phyloP scores from a whole-genome alignment of 2,113 vertebrate genomes.

The Sterrhoptilus dennistouni region DNA sequence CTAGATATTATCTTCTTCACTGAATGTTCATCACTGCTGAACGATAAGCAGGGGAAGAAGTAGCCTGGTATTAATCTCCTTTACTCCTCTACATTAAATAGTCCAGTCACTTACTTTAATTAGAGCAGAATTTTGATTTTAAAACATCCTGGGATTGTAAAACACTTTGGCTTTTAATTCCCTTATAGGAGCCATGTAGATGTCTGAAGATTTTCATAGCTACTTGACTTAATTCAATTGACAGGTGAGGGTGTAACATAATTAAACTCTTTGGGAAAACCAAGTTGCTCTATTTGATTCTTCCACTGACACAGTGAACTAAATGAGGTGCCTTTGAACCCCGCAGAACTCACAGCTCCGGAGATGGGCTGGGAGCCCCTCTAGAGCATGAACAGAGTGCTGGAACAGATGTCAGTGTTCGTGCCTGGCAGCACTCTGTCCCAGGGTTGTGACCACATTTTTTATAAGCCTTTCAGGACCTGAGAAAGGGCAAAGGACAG shows the following conservation, averaged over 20 bases:
- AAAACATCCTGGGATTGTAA: background rate
- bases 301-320: background rate
- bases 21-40: background rate
- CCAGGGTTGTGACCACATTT: background rate
- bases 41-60: background rate
- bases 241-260: background rate
- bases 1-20: background rate
- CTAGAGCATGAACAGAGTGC: accelerated
- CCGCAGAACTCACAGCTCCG: background rate
- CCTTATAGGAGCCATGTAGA: background rate
- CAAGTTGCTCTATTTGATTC: background rate
- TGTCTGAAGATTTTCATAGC: background rate
- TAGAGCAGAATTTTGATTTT: background rate
- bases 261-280: background rate
- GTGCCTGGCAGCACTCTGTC: background rate
- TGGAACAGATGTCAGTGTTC: background rate
- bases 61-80: background rate
- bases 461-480: accelerated
- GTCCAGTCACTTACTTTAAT: background rate
- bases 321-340: background rate
- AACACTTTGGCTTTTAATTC: background rate
- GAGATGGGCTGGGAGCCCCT: background rate
- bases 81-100: background rate
- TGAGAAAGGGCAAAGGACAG: background rate
- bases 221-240: background rate